Evolutionary conservation across 2,888 invertebrate species (phyloP).

Genomic region (Stramonita haemastoma): DNA sequence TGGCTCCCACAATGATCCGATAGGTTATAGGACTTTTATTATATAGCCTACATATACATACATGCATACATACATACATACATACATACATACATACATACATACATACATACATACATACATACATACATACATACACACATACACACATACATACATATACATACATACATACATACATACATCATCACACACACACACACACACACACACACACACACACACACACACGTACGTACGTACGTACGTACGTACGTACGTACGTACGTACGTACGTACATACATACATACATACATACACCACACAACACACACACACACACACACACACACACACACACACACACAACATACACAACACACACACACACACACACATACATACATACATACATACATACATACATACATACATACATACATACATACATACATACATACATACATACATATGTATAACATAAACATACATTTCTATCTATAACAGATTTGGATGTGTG

Average conservation of each 20-base stretch:
- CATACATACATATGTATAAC: too few relatives aligned
- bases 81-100: background rate
- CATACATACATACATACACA: background rate
- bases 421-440: too few relatives aligned
- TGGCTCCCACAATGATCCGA: too few relatives aligned
- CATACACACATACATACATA: background rate
- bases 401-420: background rate
- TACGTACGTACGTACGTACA: too few relatives aligned
- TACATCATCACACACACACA: too few relatives aligned
- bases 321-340: too few relatives aligned
- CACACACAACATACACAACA: too few relatives aligned
- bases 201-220: background rate
- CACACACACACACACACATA: background rate
- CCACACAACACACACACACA: too few relatives aligned
- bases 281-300: too few relatives aligned
- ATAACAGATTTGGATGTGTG: too few relatives aligned
- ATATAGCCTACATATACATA: background rate
- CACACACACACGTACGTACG: background rate
- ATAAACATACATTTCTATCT: too few relatives aligned
- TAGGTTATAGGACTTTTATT: too few relatives aligned
- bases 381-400: background rate
- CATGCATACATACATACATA: background rate
- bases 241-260: background rate
- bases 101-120: conserved; percentile 1
- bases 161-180: conserved; percentile 20